Conservation (phyloP, 2,888 invertebrate genomes). For the Dermolepida albohirtum region DNA sequence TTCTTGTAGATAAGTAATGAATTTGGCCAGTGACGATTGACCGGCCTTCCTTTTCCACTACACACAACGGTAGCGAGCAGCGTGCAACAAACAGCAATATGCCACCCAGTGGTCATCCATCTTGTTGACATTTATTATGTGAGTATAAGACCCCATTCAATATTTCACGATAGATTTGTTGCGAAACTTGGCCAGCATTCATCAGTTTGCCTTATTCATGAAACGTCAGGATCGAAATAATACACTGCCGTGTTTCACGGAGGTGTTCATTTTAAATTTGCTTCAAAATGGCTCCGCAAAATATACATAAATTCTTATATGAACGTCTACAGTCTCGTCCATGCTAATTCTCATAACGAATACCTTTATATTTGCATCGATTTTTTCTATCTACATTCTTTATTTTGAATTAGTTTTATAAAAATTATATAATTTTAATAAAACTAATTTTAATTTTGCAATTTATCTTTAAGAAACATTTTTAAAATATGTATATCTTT, state of each 20-base stretch:
- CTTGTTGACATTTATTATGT: constrained; percentile 61
- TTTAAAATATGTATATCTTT: too few species aligned
- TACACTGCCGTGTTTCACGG: constrained; percentile 2
- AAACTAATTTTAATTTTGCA: too few species aligned
- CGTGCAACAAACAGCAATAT: constrained; percentile 52
- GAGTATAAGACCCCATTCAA: constrained; percentile 50
- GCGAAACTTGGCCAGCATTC: constrained; percentile 34
- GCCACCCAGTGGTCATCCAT: constrained; percentile 56
- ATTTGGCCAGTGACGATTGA: constrained; percentile 49
- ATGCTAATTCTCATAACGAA: not conserved
- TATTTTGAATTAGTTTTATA: too few species aligned
- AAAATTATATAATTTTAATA: too few species aligned
- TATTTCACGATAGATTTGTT: constrained; percentile 43
- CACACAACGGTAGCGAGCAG: constrained; percentile 31
- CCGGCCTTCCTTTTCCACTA: constrained; percentile 49
- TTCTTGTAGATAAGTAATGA: constrained; percentile 50
- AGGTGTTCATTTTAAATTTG: constrained; percentile 20
- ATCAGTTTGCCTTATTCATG: constrained; percentile 31
- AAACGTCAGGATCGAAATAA: constrained; percentile 20
- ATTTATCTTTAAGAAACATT: too few species aligned
- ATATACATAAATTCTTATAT: not conserved
- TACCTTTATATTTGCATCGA: not conserved
- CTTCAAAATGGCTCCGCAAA: not conserved
- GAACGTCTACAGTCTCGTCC: not conserved
- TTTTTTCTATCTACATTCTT: too few species aligned